Percentiles rank a stretch among this genome's conserved stretches.
Conservation (phyloP, 2,888 invertebrate species). For the Apamea crenata region DNA sequence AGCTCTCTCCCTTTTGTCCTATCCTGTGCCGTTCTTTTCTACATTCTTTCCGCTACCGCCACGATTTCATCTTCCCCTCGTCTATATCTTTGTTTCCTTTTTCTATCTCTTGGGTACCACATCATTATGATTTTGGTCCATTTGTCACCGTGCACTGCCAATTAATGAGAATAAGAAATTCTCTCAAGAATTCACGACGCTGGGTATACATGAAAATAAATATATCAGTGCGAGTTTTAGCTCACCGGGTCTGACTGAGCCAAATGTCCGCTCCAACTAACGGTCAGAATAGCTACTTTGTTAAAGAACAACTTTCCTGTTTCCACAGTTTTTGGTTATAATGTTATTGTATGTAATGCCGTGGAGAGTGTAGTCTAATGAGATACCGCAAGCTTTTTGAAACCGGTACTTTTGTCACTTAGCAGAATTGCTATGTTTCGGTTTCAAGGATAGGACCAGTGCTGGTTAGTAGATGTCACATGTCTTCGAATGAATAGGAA, state of each 20-base stretch:
- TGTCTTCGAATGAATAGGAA: too few species aligned
- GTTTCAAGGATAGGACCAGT: neutral
- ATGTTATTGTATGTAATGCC: neutral
- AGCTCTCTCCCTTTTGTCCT: neutral
- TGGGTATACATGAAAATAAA: neutral
- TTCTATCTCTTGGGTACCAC: neutral
- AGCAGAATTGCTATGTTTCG: neutral
- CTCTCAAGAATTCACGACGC: neutral
- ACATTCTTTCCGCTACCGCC: neutral
- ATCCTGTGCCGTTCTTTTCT: neutral
- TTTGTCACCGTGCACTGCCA: neutral
- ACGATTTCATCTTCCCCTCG: neutral
- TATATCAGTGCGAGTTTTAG: neutral
- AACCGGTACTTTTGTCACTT: neutral
- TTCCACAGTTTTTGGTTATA: neutral
- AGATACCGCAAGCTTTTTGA: too few species aligned
- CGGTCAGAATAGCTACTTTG: neutral
- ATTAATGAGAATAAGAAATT: neutral
- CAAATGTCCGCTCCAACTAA: neutral
- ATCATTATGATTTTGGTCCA: neutral
- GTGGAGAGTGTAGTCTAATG: neutral
- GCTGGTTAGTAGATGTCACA: too few species aligned
- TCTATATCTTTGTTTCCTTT: neutral
- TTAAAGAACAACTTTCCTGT: neutral
- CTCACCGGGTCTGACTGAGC: neutral